Base-by-base conservation (phyloP, 1,140 invertebrate species). In the Tetramorium simillimum region DNA sequence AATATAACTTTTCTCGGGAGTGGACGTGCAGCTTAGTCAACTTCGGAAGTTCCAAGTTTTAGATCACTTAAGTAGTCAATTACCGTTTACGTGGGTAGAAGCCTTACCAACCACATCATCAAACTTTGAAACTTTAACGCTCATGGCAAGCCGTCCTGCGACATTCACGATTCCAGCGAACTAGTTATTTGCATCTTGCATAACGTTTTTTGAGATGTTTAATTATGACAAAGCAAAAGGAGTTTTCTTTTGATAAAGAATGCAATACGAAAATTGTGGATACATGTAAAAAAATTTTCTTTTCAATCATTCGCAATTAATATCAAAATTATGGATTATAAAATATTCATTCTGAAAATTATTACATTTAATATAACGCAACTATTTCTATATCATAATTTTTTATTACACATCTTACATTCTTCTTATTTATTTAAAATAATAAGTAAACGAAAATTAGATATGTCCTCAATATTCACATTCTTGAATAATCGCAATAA, bases 51-150 rank as follows among this genome's bases (percentile, higher is more conserved):
- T 72, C 10, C 43, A 81, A 81, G 63, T 69, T 70, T 69, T 58
- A 53, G 69, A 56, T 75, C 82, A 51, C 51, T 58, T 72, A 89
- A 89, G 67, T 67, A 63, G 49, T 76, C 67, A 58, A 90, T 72
- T 70, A 63, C 53, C 75, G 33, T 21, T 72, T 88, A 87, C 58
- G 76, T 28, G 51, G 43, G 51, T 40, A 28, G n/a, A 49, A 49
- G n/a, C 46, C 21, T 28, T 49, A 3, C 37, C 40, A 82, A 58
- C 69, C 18, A 46, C 60, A 70, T 85, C 69, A 85, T 90, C 73
- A 91, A 90, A 91, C 82, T 91, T 90, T 70, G 89, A 77, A 88
- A 91, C 84, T 91, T 91, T 53, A 46, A 84, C 58, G 82, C 75
- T 90, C 90, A 90, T 56, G 73, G 33, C 77, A 85, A 90, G 88